Conservation (phyloP, 2,888 invertebrate species). For the Drosophila infuscata region DNA sequence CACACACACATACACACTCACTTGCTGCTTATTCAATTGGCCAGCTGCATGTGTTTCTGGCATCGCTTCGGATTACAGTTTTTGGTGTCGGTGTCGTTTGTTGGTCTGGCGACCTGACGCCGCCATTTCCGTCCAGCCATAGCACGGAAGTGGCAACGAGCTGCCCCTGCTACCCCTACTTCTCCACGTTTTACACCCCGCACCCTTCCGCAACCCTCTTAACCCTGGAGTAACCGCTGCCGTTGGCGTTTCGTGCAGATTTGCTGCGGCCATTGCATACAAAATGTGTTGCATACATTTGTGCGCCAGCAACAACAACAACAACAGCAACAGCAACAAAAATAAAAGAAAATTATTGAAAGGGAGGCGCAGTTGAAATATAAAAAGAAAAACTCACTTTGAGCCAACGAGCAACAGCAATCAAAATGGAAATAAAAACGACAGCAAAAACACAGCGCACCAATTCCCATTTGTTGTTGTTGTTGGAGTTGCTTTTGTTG, state of each 20-base stretch:
- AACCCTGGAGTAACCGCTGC: slow-evolving; percentile 9
- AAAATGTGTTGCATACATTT: slow-evolving; percentile 80
- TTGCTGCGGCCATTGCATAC: slow-evolving; percentile 78
- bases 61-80: slow-evolving; percentile 77
- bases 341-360: slow-evolving; percentile 15
- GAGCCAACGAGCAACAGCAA: slow-evolving; percentile 50
- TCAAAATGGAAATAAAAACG: slow-evolving; percentile 73
- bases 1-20: slow-evolving; percentile 19
- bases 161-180: slow-evolving; percentile 9
- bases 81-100: slow-evolving; percentile 76
- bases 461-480: slow-evolving; percentile 14
- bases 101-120: slow-evolving; percentile 78
- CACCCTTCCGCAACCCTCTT: background rate
- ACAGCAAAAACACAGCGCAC: slow-evolving; percentile 21
- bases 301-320: slow-evolving; percentile 32
- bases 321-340: background rate
- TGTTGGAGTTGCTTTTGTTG: slow-evolving; percentile 6
- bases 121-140: slow-evolving; percentile 77
- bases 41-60: slow-evolving; percentile 76
- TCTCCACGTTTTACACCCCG: too few relatives aligned
- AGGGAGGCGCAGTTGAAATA: slow-evolving; percentile 8
- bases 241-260: slow-evolving; percentile 64
- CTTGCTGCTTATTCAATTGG: slow-evolving; percentile 54
- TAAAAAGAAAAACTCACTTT: slow-evolving; percentile 49
- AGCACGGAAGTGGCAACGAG: slow-evolving; percentile 78